Base-by-base conservation (phyloP, 2,113 vertebrate species). In the Actinemys pallida region DNA sequence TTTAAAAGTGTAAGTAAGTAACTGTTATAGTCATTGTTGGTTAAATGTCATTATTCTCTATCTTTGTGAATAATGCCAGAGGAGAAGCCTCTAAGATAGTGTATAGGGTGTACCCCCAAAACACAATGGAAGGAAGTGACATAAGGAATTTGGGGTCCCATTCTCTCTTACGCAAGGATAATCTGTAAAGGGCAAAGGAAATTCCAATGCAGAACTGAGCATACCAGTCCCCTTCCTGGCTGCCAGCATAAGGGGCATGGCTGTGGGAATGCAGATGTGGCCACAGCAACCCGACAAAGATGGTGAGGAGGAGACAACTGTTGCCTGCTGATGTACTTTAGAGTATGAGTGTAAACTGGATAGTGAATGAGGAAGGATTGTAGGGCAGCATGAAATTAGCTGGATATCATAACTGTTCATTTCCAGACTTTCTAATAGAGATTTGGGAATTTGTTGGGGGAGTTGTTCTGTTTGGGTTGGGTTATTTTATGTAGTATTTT, bases 371-470 rank as follows among this genome's bases (percentile, higher is more conserved):
- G 13, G 42, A 86, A 91, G 95, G 59, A 54, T 96, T 94, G 79
- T 76, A 95, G 56, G 81, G 13, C 92, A 94, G 50, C 47, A 35
- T 89, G 95, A 88, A 96, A 94, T 95, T 91, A 39, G 75, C 79
- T 50, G 42, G 90, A 90, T 84, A 92, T 29, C 31, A 62, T 88
- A 87, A 79, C 24, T 83, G 53, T 89, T 76, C 45, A 79, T 84
- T 76, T 83, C 13, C 81, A 81, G 75, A 90, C 83, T 62, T 62
- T 10, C 65, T 85, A 31, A 10, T 12, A 14, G 8, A 83, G 31
- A 16, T 16, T 47, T 78, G 75, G 39, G 24, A 13, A 45, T 72
- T 91, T 90, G 22, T 27, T 83, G 3, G 3, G 88, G 3, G 53
- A 83, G 25, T 1, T 85, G 3, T 82, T 88, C 86, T n/a, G 10